phyloP scores from a whole-genome alignment of 1,140 invertebrate genomes.

The Anastrepha ludens region DNA sequence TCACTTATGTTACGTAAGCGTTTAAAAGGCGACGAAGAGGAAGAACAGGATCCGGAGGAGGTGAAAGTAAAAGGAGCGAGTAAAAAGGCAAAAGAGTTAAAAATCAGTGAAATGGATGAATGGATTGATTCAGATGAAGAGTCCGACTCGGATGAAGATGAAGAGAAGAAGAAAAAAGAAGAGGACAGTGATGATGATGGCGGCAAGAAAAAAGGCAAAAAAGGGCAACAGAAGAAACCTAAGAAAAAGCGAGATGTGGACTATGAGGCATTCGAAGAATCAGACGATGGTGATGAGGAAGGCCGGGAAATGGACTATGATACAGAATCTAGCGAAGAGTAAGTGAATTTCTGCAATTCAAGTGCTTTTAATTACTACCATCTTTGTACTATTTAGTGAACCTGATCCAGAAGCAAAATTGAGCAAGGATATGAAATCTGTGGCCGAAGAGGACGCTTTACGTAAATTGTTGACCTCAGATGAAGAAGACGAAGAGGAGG shows the following conservation, averaged over 20 bases:
- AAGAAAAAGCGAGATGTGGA: slow-evolving; percentile 86
- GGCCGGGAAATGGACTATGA: slow-evolving; percentile 92
- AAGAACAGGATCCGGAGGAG: slow-evolving; percentile 83
- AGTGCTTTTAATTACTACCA: neutral
- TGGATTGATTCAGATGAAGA: slow-evolving; percentile 91
- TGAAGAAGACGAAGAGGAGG: slow-evolving; percentile 90
- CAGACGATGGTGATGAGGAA: slow-evolving; percentile 97
- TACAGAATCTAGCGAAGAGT: slow-evolving; percentile 86
- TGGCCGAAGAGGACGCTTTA: slow-evolving; percentile 92
- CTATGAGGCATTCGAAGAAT: slow-evolving; percentile 94
- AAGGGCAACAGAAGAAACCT: slow-evolving; percentile 79
- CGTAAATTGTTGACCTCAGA: slow-evolving; percentile 90
- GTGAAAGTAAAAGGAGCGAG: slow-evolving; percentile 67
- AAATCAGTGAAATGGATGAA: slow-evolving; percentile 96
- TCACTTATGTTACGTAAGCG: slow-evolving; percentile 93
- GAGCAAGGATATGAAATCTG: slow-evolving; percentile 85
- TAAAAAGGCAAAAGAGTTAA: slow-evolving; percentile 81
- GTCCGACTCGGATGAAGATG: slow-evolving; percentile 78
- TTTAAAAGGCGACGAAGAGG: slow-evolving; percentile 87
- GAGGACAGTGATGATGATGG: slow-evolving; percentile 78
- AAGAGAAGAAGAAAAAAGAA: slow-evolving; percentile 80
- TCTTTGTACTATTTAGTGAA: slow-evolving; percentile 76
- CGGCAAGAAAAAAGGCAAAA: slow-evolving; percentile 82
- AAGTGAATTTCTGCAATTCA: slow-evolving; percentile 56
- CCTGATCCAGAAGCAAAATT: slow-evolving; percentile 85